Base-by-base conservation (phyloP, 2,888 invertebrate genomes). In the Argynnis bischoffii region DNA sequence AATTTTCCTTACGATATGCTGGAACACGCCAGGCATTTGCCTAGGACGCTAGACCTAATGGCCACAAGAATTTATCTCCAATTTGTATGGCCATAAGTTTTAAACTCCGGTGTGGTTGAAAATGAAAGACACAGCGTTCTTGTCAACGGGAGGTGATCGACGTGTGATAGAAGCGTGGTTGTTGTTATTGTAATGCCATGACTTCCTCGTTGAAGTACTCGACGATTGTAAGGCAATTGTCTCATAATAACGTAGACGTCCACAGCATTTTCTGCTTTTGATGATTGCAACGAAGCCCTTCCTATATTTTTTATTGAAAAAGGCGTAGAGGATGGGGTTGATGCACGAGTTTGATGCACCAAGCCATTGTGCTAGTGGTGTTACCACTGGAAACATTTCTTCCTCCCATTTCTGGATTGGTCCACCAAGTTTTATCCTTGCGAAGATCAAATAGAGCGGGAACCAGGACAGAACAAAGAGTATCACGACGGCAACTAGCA, bases 341-440 rank as follows among this genome's bases (percentile, higher is more conserved):
- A 98, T 98, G 93, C 98, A 98, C 21, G 98, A 98, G 87, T 99
- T 99, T 18, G 98, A 97, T 0, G 98, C 96, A 3, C 98, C 98
- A 57, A 99, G 92, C 97, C 97, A 98, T 84, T 97, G 98, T 6
- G 97, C 98, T 63, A 98, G 94, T 4, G 98, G 98, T 18, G 97
- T 96, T 2, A 96, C 95, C 21, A 96, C 95, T 56, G 95, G 96
- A 50, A 97, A 93, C 69, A 97, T 93, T 75, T 97, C 96, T 78
- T 97, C 96, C 79, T 96, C 97, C 95, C 96, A 96, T 60, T 95
- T 93, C 72, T 95, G 94, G 51, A 96, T 94, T 15, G 95, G 94
- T 57, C 96, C 96, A 56, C 96, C 96, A 21, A 98, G 93, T 83
- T 98, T 98, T 78, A 98, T 95, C 77, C 97, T 94, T 0, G 98